phyloP scores from a whole-genome alignment of 2,113 vertebrate genomes.

The Balaeniceps rex region DNA sequence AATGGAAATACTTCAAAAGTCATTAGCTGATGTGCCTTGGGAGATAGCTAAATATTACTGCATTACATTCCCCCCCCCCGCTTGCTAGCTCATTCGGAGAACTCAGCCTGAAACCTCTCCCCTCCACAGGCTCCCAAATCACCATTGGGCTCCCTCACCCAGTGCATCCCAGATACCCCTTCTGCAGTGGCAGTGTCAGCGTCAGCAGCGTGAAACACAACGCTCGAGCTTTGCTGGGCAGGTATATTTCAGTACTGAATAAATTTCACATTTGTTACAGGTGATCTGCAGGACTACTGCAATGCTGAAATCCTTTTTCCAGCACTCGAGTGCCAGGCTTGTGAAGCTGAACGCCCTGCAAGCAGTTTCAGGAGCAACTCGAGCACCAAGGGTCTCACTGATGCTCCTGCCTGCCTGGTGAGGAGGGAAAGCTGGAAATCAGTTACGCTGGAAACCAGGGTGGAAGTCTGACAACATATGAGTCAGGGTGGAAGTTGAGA shows the following conservation, averaged over 20 bases:
- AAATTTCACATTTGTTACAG: background rate
- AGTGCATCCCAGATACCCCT: background rate
- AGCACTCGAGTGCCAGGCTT: background rate
- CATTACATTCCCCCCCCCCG: background rate
- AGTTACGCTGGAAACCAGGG: background rate
- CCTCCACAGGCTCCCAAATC: background rate
- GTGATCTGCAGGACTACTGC: background rate
- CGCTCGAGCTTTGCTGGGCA: background rate
- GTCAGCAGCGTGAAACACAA: background rate
- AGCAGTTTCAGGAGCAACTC: background rate
- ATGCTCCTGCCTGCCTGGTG: background rate
- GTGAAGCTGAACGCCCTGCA: background rate
- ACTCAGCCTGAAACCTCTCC: background rate
- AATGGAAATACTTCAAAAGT: background rate
- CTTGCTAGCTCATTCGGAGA: background rate
- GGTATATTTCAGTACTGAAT: background rate
- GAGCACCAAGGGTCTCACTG: background rate
- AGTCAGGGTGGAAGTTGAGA: background rate
- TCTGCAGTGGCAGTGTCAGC: accelerated
- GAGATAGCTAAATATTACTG: background rate
- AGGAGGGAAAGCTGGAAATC: background rate
- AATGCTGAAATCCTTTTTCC: background rate
- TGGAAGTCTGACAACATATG: background rate
- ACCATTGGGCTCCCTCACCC: background rate
- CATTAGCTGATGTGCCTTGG: background rate